Evolutionary conservation across 2,888 invertebrate species (phyloP), one percentile per base, ranked within the genome.

Genomic region (Tiliacea aurago): DNA sequence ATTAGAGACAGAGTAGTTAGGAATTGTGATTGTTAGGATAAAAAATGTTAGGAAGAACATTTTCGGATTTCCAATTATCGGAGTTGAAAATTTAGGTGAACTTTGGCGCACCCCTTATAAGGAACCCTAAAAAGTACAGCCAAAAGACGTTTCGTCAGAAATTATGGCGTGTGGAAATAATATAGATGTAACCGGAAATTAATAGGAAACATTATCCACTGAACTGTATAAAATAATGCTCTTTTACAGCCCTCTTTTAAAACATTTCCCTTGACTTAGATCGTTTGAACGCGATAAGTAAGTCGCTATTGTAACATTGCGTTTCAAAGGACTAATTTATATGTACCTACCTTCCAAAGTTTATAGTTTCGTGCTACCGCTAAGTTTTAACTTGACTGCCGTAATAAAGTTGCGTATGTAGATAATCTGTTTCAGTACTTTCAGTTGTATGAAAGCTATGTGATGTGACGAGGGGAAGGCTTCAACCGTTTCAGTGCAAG

Each of bases 401-500:
- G 53, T 64, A 63, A 70, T 78, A 78, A 80, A 74, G 63, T 70
- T 66, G 51, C 49, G 59, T 74, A 74, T 77, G 81, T 68, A 84
- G 76, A 78, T 74, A 72, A 80, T 70, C 55, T 71, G 84, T 88
- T 84, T 83, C 76, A 80, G 76, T 67, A 70, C 84, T 88, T 84
- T 83, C 76, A 80, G 76, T 67, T 79, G 77, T 84, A 85, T 81
- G 80, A 84, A 83, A 86, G 83, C 87, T 90, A 90, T 92, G 91
- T 93, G 92, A 92, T 92, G 91, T 93, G 92, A 90, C 89, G 91
- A 90, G 93, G 91, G 92, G 93, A 92, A 93, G 92, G 92, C 88
- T 90, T 91, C 90, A 91, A 93, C 84, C 89, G 88, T 89, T 90
- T 90, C 90, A 93, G 94, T 94, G 94, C 95, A 94, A 94, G 94